phyloP scores from a whole-genome alignment of 2,888 invertebrate genomes.

The Empis stercorea region DNA sequence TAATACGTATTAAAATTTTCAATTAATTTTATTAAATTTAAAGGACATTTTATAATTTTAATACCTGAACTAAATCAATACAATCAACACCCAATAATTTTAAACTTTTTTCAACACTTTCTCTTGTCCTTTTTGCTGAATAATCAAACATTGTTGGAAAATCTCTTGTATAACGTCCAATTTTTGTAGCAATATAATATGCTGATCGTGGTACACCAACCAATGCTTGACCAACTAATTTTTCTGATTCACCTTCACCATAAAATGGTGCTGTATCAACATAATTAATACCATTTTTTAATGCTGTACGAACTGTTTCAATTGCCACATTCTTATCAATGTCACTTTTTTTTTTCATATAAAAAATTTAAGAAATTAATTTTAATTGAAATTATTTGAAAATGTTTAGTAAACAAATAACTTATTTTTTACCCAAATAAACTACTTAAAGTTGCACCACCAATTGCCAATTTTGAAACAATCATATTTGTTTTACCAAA shows the following conservation, averaged over 20 bases:
- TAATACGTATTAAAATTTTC: not conserved
- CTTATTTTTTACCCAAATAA: conserved; percentile 43
- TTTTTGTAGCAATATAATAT: conserved; percentile 75
- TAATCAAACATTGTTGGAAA: conserved; percentile 68
- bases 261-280: conserved; percentile 85
- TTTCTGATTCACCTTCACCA: conserved; percentile 70
- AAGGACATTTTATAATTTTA: no score
- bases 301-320: conserved; percentile 48
- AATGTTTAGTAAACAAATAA: not conserved
- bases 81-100: conserved; percentile 56
- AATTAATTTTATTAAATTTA: no score
- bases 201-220: conserved; percentile 58
- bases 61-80: conserved; percentile 74
- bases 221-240: conserved; percentile 64
- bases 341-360: no score
- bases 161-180: conserved; percentile 61
- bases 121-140: conserved; percentile 51
- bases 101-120: conserved; percentile 62
- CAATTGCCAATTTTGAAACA: conserved; percentile 54
- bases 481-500: conserved; percentile 55
- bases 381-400: not conserved
- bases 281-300: conserved; percentile 69
- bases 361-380: not conserved
- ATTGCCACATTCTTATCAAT: conserved; percentile 51
- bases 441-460: conserved; percentile 53